Evolutionary conservation across 2,888 invertebrate genomes (phyloP), one percentile per base, ranked within the genome.

Genomic region (Drosophila affinis): DNA sequence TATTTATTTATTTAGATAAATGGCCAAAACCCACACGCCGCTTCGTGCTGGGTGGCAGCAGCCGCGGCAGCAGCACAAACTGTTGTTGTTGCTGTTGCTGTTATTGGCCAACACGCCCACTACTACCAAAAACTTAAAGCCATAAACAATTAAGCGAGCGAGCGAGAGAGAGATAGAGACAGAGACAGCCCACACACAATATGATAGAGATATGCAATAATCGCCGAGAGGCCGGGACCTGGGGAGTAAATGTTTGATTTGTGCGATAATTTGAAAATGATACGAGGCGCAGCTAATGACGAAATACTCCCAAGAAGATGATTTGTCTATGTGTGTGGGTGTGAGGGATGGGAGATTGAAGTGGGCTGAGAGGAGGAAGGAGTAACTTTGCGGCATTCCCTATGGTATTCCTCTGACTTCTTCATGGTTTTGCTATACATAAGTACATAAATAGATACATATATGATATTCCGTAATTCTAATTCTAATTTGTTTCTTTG

Each of bases 101-200:
- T 24, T 49, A 27, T 39, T 53, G 73, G 73, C 71, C 68, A 48
- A 47, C 63, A 75, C 69, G 75, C 67, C 65, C 71, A 70, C 78
- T 54, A 74, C 34, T 61, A 51, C 58, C 52, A 49, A 67, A 67
- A 55, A 46, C 62, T 82, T 69, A 57, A 64, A 70, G 75, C 69
- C 77, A 84, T 78, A 72, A 81, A 82, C 86, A 81, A 81, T 81
- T 81, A 82, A 79, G 53, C 59, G 58, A 58, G 55, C 64, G 54
- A 64, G 27, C n/a, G 60, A 70, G 58, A 47, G 54, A 71, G 57
- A 59, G 27, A 32, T 54, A 49, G 57, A 59, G 27, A 32, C 57
- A 49, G 78, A 62, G 77, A 65, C 78, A 76, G 74, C 81, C 57
- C 78, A 65, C 75, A 65, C 61, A 72, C 34, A 53, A 18, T 48